A percentile compares a stretch with the other conserved stretches of the same genome.
Evolutionary conservation across 1,140 invertebrate species (phyloP).

Genomic region (Drosophila ohnishii): DNA sequence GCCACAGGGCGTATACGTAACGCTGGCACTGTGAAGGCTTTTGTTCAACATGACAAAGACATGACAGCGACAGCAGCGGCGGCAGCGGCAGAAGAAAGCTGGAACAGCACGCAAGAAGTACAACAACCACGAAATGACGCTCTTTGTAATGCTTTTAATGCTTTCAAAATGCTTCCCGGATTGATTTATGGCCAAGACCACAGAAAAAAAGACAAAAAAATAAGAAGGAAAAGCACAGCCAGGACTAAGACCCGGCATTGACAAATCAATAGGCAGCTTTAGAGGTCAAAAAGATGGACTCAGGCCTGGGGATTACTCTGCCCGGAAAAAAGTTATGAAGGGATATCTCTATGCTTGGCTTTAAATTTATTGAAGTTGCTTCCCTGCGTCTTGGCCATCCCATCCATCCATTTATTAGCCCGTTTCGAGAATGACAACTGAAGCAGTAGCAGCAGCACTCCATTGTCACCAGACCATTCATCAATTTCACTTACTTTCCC

Average conservation of each 20-base stretch:
- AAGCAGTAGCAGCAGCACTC: conserved; percentile 31
- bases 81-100: conserved; percentile 7
- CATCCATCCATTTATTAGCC: conserved; percentile 61
- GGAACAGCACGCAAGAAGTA: conserved; percentile 30
- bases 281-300: conserved; percentile 48
- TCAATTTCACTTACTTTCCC: conserved; percentile 71
- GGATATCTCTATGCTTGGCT: conserved; percentile 31
- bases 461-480: conserved; percentile 65
- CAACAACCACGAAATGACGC: conserved; percentile 52
- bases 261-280: conserved; percentile 68
- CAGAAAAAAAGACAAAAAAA: background rate
- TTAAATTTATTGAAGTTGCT: conserved; percentile 71
- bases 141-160: conserved; percentile 78
- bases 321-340: conserved; percentile 13
- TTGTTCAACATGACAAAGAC: conserved; percentile 81
- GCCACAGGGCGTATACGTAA: conserved; percentile 70
- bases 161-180: conserved; percentile 64
- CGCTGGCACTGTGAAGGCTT: conserved; percentile 58
- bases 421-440: conserved; percentile 41
- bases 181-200: conserved; percentile 69
- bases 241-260: conserved; percentile 33
- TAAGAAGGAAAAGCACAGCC: conserved; percentile 4
- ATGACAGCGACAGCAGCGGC: conserved; percentile 61
- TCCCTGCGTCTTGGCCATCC: conserved; percentile 19
- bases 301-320: conserved; percentile 2